Percentiles rank a stretch among this genome's conserved stretches.
phyloP scores from a whole-genome alignment of 2,888 invertebrate genomes.

The Neoaliturus tenellus region DNA sequence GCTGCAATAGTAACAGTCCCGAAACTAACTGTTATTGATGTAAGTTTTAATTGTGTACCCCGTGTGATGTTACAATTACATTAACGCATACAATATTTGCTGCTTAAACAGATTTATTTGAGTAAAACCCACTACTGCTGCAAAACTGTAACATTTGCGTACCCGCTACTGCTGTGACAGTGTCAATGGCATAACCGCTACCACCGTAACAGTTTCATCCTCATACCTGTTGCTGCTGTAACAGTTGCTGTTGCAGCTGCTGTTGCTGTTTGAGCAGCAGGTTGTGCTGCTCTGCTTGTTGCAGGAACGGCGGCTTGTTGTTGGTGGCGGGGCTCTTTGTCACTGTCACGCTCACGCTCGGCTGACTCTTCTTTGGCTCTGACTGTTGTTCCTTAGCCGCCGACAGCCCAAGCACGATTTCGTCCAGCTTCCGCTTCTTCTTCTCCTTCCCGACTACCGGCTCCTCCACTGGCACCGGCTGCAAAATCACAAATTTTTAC shows the following conservation, averaged over 20 bases:
- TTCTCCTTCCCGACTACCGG: constrained; percentile 92
- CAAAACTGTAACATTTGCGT: too few species aligned
- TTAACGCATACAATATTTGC: too few species aligned
- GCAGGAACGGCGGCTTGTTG: constrained; percentile 72
- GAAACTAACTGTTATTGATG: too few species aligned
- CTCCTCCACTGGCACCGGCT: constrained; percentile 83
- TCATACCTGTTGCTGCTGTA: constrained; percentile 70
- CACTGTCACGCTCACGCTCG: constrained; percentile 69
- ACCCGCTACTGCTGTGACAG: too few species aligned
- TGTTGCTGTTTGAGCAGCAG: constrained; percentile 81
- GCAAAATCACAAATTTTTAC: constrained; percentile 64
- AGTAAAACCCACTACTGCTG: too few species aligned
- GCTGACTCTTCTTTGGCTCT: constrained; percentile 76
- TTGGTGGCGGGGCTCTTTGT: constrained; percentile 45
- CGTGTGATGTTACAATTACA: too few species aligned
- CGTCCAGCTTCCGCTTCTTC: constrained; percentile 92
- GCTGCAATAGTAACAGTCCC: too few species aligned
- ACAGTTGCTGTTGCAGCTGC: constrained; percentile 72
- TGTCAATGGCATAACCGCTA: too few species aligned
- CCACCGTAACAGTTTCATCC: too few species aligned
- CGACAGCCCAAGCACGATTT: constrained; percentile 92
- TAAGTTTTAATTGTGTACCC: too few species aligned
- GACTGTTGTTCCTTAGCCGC: constrained; percentile 87
- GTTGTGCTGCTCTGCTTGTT: constrained; percentile 82
- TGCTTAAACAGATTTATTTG: too few species aligned